Evolutionary conservation across 2,888 invertebrate genomes (phyloP).

Genomic region (Pteria penguin): DNA sequence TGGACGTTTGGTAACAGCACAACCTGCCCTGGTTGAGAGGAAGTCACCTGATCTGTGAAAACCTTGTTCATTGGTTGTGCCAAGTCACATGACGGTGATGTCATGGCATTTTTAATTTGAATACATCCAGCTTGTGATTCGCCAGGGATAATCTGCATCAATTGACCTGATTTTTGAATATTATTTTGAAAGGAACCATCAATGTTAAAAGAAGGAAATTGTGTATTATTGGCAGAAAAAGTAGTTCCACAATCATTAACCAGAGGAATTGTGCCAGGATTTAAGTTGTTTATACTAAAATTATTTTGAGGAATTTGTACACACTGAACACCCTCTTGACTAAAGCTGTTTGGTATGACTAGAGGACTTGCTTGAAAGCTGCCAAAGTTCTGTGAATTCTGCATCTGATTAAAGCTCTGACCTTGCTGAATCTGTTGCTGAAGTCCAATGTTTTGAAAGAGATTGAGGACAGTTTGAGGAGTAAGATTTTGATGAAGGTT

Average conservation of each 20-base stretch:
- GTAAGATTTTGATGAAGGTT: neutral
- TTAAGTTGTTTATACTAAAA: neutral
- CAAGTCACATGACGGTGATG: slow-evolving; percentile 23
- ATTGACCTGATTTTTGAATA: slow-evolving; percentile 2
- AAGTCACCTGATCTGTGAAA: slow-evolving; percentile 19
- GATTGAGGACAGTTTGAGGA: slow-evolving; percentile 15
- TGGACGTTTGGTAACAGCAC: slow-evolving; percentile 56
- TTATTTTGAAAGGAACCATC: neutral
- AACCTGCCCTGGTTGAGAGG: slow-evolving; percentile 37
- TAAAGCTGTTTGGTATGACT: neutral
- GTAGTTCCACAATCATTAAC: neutral
- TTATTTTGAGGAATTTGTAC: neutral
- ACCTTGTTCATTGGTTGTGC: slow-evolving; percentile 14
- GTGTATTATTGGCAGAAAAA: neutral
- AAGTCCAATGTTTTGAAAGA: slow-evolving; percentile 19
- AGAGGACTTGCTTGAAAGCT: neutral
- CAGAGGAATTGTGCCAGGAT: neutral
- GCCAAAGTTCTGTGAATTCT: neutral
- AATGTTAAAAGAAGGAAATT: neutral
- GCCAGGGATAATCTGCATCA: slow-evolving; percentile 9
- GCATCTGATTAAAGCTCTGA: neutral
- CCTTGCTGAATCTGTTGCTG: slow-evolving; percentile 5
- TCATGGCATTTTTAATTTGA: slow-evolving; percentile 28
- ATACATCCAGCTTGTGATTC: slow-evolving; percentile 15
- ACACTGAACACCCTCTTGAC: neutral